A percentile compares a stretch with the other conserved stretches of the same genome.
Evolutionary conservation across 2,797 vertebrate genomes (phyloP).

Genomic region (Chanos chanos): DNA sequence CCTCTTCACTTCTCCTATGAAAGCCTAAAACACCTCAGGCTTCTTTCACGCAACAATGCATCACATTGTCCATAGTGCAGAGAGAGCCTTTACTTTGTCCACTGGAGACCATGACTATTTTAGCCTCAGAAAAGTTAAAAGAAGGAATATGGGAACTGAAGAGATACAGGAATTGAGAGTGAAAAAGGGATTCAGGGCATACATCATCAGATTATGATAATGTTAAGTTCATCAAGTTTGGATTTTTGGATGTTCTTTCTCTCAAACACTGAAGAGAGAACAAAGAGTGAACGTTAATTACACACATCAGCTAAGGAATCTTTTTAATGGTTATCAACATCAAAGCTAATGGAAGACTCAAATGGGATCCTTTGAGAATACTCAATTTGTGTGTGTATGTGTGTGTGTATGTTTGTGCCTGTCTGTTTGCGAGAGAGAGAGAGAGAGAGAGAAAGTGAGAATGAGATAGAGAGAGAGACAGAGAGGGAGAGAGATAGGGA

Average conservation of each 20-base stretch:
- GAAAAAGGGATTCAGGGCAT: too few species aligned
- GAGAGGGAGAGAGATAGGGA: too few species aligned
- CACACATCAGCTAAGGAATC: conserved; percentile 60
- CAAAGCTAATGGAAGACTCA: conserved; percentile 58
- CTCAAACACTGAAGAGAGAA: conserved; percentile 52
- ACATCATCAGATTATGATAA: conserved; percentile 41
- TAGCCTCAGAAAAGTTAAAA: background rate
- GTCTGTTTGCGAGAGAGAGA: too few species aligned
- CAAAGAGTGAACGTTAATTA: conserved; percentile 67
- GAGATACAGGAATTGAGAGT: too few species aligned
- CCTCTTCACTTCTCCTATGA: conserved; percentile 57
- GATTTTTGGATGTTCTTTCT: conserved; percentile 37
- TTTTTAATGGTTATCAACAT: conserved; percentile 64
- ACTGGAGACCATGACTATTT: conserved; percentile 28
- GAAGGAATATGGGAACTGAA: too few species aligned
- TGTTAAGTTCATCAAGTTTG: conserved; percentile 50
- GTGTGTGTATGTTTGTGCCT: background rate
- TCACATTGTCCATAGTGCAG: conserved; percentile 47
- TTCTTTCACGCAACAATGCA: conserved; percentile 56
- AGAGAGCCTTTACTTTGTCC: conserved; percentile 36
- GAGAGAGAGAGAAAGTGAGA: too few species aligned
- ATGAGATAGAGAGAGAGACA: too few species aligned
- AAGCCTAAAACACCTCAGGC: conserved; percentile 63
- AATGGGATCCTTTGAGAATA: conserved; percentile 56
- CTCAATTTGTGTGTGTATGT: background rate